Conservation (phyloP, 2,113 vertebrate genomes). For the Cynocephalus volans region DNA sequence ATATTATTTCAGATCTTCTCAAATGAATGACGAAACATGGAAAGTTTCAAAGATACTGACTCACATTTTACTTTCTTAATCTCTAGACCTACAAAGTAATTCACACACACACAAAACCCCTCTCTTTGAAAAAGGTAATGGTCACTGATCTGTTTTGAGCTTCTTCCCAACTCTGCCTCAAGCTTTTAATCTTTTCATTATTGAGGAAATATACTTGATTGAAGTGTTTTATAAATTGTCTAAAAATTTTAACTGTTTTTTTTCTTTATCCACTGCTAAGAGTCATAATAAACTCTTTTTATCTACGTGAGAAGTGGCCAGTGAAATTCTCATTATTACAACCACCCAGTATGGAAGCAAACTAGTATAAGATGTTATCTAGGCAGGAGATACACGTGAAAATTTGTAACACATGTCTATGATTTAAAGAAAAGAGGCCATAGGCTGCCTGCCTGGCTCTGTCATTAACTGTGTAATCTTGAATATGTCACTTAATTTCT, state of each 20-base stretch:
- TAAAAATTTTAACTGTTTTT: neutral
- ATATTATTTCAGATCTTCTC: neutral
- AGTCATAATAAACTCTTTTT: slow-evolving; percentile 30
- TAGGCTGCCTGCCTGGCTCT: neutral
- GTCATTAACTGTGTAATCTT: slow-evolving; percentile 11
- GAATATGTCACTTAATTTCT: neutral
- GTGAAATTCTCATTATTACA: slow-evolving; percentile 40
- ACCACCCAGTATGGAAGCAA: neutral
- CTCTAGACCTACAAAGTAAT: neutral
- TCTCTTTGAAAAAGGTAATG: slow-evolving; percentile 37
- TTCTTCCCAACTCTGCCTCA: slow-evolving; percentile 28
- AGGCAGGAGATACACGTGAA: neutral
- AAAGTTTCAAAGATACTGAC: slow-evolving; percentile 35
- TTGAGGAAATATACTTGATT: slow-evolving; percentile 42
- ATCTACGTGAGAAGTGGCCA: neutral
- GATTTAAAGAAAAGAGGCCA: neutral
- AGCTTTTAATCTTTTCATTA: slow-evolving; percentile 53
- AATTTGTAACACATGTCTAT: neutral
- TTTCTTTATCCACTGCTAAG: no score
- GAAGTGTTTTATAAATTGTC: slow-evolving; percentile 49
- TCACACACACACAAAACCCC: neutral
- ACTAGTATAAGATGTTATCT: neutral
- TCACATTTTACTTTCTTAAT: slow-evolving; percentile 62
- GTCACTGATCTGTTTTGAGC: neutral
- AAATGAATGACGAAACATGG: slow-evolving; percentile 47